Evolutionary conservation across 2,888 invertebrate genomes (phyloP).

Genomic region (Argynnis bischoffii): DNA sequence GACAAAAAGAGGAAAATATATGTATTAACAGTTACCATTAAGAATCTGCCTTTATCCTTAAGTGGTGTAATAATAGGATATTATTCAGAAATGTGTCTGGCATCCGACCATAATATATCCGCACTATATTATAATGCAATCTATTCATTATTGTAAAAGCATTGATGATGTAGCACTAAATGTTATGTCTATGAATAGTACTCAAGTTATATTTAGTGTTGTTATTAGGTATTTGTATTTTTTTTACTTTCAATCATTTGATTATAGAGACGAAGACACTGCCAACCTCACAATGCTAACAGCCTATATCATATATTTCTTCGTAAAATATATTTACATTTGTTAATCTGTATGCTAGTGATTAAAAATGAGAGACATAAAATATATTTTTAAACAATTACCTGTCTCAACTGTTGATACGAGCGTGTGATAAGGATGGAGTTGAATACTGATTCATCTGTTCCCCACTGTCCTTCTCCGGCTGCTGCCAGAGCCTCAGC

Average conservation of each 20-base stretch:
- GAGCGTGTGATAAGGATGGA: conserved; percentile 92
- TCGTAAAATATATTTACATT: no score
- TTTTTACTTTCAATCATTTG: no score
- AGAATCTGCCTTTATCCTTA: conserved; percentile 4
- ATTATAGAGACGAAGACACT: no score
- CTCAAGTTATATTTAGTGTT: no score
- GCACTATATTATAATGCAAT: conserved; percentile 7
- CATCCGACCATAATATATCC: conserved; percentile 9
- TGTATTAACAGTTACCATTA: not conserved
- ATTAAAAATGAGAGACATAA: not conserved
- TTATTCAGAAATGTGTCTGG: conserved; percentile 15
- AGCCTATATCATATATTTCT: no score
- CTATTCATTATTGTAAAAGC: conserved; percentile 10
- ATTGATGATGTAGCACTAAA: conserved; percentile 3
- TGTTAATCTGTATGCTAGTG: no score
- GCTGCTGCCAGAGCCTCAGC: conserved; percentile 90
- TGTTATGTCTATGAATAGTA: no score
- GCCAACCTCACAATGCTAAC: no score
- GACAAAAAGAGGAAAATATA: not conserved
- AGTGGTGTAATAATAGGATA: conserved; percentile 8
- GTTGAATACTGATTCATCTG: conserved; percentile 95
- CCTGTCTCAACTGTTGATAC: conserved; percentile 92
- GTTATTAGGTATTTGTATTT: no score
- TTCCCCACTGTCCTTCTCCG: conserved; percentile 94
- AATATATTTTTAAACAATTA: conserved; percentile 36